phyloP scores from a whole-genome alignment of 2,888 invertebrate genomes.

The Polydrusus tereticollis region DNA sequence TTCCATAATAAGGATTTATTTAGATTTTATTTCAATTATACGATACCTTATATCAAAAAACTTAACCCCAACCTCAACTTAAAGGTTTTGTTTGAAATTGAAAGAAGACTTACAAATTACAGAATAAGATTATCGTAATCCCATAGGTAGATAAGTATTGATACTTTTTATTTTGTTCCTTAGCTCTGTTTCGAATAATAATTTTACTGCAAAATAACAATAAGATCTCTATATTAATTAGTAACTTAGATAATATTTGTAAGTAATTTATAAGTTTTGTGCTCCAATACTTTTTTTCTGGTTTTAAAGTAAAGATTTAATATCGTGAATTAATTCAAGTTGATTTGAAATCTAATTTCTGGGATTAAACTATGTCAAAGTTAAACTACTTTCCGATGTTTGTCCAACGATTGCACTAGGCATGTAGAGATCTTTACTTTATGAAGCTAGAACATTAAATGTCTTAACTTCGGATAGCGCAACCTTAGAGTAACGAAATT shows the following conservation, averaged over 20 bases:
- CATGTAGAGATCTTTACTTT: too few relatives aligned
- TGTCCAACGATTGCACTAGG: too few relatives aligned
- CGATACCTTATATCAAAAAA: constrained; percentile 60
- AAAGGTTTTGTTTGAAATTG: constrained; percentile 54
- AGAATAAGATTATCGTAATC: constrained; percentile 42
- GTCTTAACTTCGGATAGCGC: too few relatives aligned
- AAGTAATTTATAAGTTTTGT: neutral
- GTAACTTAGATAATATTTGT: neutral
- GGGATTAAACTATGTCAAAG: too few relatives aligned
- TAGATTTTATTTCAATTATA: constrained; percentile 54
- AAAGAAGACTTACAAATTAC: constrained; percentile 57
- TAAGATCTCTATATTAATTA: neutral
- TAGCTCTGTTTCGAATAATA: neutral
- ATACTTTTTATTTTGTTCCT: neutral
- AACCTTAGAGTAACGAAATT: too few relatives aligned
- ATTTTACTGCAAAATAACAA: neutral
- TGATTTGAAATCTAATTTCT: too few relatives aligned
- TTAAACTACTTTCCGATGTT: too few relatives aligned
- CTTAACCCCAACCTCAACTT: constrained; percentile 61
- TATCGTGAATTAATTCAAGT: too few relatives aligned
- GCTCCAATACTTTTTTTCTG: neutral
- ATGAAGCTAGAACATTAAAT: too few relatives aligned
- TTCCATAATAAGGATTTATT: constrained; percentile 53
- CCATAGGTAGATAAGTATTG: neutral
- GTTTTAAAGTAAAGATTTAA: neutral